Evolutionary conservation across 2,888 invertebrate genomes (phyloP), one percentile per base, ranked within the genome.

Genomic region (Asteroscopus sphinx): DNA sequence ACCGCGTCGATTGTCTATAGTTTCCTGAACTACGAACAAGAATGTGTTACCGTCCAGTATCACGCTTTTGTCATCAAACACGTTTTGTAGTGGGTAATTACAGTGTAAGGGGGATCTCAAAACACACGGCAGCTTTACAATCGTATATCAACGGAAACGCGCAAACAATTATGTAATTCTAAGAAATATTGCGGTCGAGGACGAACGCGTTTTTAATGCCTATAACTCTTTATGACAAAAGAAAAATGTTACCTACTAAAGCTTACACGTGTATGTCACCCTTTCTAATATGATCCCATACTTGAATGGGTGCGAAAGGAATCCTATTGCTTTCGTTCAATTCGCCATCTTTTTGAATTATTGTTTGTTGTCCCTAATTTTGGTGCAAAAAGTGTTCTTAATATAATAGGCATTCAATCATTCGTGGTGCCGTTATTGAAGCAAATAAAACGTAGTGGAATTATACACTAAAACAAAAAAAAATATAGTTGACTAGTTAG

Each of bases 331-430:
- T 54, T 51, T 61, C 54, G 49, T 68, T 58, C 57, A 65, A 68
- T 64, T 40, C 59, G 55, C 57, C 52, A 55, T 68, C 68, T 51
- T 59, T 62, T 71, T 66, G 63, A 71, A 71, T 64, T 66, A 73
- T 81, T 77, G 69, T 73, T 62, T 55, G 55, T 67, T 72, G 69
- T 48, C 60, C 67, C 57, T 51, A 60, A 68, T 69, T 68, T 76
- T 48, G 57, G 61, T 60, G 65, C 59, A 68, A 69, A 76, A 70
- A 54, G 30, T 73, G 47, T 68, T 76, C 61, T 68, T 37, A 67
- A 73, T 68, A 33, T 35, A 37, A 48, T 48, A 53, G 44, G 11
- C 44, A 45, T 36, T 21, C 17, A 49, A 21, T 33, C 33, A 21
- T 56, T 21, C 46, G 21, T 28, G 25, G 41, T 26, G n/a, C 17